Percentiles rank a stretch among this genome's conserved stretches.
Evolutionary conservation across 2,888 invertebrate species (phyloP).

Genomic region (Coleophora flavipennella): DNA sequence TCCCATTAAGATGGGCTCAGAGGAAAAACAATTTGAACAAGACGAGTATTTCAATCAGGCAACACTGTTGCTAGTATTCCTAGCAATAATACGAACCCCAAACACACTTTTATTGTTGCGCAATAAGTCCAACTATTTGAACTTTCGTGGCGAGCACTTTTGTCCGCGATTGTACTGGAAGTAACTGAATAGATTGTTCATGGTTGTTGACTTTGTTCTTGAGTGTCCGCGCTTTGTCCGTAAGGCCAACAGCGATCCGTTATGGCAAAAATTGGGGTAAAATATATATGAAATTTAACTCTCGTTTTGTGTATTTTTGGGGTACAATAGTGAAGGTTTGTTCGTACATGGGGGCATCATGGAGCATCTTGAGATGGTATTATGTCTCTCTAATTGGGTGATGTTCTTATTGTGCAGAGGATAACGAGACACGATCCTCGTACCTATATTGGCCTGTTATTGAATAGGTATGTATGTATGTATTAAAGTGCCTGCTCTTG

Average conservation of each 20-base stretch:
- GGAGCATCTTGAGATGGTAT: conserved; percentile 4
- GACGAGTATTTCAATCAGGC: too few relatives aligned
- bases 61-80: too few relatives aligned
- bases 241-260: neutral
- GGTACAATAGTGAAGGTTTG: conserved; percentile 22
- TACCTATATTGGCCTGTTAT: too few relatives aligned
- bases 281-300: conserved; percentile 1
- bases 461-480: too few relatives aligned
- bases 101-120: too few relatives aligned
- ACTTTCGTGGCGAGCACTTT: neutral
- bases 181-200: conserved; percentile 25
- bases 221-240: conserved; percentile 33
- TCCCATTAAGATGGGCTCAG: too few relatives aligned
- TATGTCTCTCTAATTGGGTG: conserved; percentile 3
- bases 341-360: neutral
- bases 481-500: too few relatives aligned
- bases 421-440: too few relatives aligned
- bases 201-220: conserved; percentile 48
- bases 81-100: too few relatives aligned
- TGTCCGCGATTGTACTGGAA: neutral
- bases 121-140: too few relatives aligned
- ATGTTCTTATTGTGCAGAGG: conserved; percentile 3
- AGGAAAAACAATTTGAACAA: too few relatives aligned
- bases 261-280: too few relatives aligned
- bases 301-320: conserved; percentile 24